phyloP scores from a whole-genome alignment of 1,140 invertebrate genomes.

The Brachionus angularis region DNA sequence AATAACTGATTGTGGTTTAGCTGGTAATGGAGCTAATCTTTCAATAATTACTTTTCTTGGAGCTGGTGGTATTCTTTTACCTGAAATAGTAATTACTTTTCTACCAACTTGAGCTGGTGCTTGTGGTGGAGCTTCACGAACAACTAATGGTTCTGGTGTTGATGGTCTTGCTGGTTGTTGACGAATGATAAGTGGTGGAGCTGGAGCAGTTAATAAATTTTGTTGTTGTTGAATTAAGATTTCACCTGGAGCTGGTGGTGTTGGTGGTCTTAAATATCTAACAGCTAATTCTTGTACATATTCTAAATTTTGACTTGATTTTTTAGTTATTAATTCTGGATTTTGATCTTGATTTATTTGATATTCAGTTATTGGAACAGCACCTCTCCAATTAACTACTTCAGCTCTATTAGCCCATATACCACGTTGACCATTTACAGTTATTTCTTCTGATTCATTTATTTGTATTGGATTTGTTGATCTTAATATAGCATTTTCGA shows the following conservation, averaged over 20 bases:
- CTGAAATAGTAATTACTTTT: slow-evolving; percentile 32
- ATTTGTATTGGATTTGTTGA: slow-evolving; percentile 30
- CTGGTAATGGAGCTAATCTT: slow-evolving; percentile 41
- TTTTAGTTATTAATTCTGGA: slow-evolving; percentile 26
- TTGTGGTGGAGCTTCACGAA: slow-evolving; percentile 44
- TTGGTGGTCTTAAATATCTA: slow-evolving; percentile 43
- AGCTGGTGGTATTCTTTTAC: slow-evolving; percentile 38
- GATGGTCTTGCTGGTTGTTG: slow-evolving; percentile 37
- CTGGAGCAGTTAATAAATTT: slow-evolving; percentile 14
- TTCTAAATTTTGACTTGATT: slow-evolving; percentile 1
- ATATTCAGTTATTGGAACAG: slow-evolving; percentile 34
- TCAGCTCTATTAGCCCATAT: slow-evolving; percentile 33
- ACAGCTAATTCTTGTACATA: slow-evolving; percentile 42
- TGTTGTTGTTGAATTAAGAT: slow-evolving; percentile 39
- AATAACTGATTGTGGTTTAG: slow-evolving; percentile 41
- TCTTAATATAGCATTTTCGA: slow-evolving; percentile 10
- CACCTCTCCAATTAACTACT: slow-evolving; percentile 38
- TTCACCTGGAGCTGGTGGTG: slow-evolving; percentile 43
- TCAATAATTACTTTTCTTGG: slow-evolving; percentile 44
- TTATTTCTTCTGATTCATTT: slow-evolving; percentile 39
- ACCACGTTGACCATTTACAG: slow-evolving; percentile 40
- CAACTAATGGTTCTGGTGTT: slow-evolving; percentile 34
- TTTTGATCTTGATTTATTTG: slow-evolving; percentile 37
- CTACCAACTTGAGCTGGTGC: slow-evolving; percentile 7
- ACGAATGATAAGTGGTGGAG: slow-evolving; percentile 40